A percentile compares a stretch with the other conserved stretches of the same genome.
Conservation (phyloP, 2,888 invertebrate species). For the Brenthis ino region DNA sequence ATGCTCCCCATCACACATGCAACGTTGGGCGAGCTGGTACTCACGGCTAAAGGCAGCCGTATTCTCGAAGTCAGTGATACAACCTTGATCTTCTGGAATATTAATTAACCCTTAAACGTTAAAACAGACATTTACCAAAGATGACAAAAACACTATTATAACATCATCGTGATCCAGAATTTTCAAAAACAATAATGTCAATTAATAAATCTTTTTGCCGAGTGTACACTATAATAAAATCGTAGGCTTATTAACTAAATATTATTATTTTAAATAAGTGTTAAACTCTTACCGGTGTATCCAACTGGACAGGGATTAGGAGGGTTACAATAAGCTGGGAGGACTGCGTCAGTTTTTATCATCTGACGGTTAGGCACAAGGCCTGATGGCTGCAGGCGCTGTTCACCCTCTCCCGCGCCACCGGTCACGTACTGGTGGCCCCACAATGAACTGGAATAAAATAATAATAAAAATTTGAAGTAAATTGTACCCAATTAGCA, state of each 20-base stretch:
- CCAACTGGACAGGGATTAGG: conserved; percentile 99
- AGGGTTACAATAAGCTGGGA: conserved; percentile 99
- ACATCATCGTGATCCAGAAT: no score
- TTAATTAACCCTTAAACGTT: conserved; percentile 11
- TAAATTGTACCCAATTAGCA: no score
- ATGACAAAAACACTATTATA: neutral
- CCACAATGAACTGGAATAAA: conserved; percentile 81
- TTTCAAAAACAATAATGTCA: no score
- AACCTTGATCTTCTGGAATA: conserved; percentile 89
- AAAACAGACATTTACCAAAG: conserved; percentile 10
- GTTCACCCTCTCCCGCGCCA: conserved; percentile 90
- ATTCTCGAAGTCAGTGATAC: conserved; percentile 95
- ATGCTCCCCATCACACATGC: conserved; percentile 99
- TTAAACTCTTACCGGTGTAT: conserved; percentile 85
- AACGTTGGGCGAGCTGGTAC: conserved; percentile 95
- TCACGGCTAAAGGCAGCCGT: conserved; percentile 97
- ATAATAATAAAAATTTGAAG: no score
- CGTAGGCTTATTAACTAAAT: no score
- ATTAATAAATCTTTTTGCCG: no score
- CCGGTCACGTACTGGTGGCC: conserved; percentile 89
- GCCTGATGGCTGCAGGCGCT: conserved; percentile 83
- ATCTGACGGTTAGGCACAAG: conserved; percentile 84
- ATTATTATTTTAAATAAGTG: no score
- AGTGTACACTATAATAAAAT: no score
- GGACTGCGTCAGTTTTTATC: conserved; percentile 93